These are phyloP conservation scores for Telmatherina bonti DNA, from an alignment of 2,797 vertebrate genomes.

Conservation along the genomic window DNA sequence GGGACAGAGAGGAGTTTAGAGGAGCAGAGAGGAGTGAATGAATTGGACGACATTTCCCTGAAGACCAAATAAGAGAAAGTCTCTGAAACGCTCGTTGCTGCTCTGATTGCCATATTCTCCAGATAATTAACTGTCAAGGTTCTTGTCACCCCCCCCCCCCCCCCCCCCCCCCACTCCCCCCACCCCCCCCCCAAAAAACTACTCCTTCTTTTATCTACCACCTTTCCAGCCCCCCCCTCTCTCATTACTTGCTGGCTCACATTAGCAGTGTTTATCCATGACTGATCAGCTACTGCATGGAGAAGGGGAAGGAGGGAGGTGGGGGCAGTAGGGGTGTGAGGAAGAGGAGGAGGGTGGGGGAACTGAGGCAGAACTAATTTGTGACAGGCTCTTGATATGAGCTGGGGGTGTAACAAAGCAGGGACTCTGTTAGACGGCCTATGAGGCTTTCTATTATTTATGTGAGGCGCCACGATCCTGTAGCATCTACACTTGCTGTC, in stretches of 20 bases:
- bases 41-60: constrained; percentile 58
- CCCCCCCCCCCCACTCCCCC: too few relatives aligned
- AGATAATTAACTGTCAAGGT: constrained; percentile 77
- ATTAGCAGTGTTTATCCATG: constrained; percentile 65
- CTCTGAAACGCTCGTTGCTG: constrained; percentile 68
- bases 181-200: too few relatives aligned
- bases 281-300: constrained; percentile 47
- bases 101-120: constrained; percentile 75
- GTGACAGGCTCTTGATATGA: constrained; percentile 66
- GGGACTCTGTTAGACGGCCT: constrained; percentile 21
- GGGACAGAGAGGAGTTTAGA: too few relatives aligned
- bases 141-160: constrained; percentile 24
- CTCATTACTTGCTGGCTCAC: constrained; percentile 59
- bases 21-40: constrained; percentile 53
- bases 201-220: constrained; percentile 6
- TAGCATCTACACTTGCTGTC: background rate
- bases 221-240: constrained; percentile 17
- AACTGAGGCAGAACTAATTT: constrained; percentile 68
- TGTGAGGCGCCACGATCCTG: background rate
- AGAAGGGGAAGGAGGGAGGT: constrained; percentile 36
- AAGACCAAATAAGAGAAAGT: constrained; percentile 67
- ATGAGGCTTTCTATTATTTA: background rate
- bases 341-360: constrained; percentile 35
- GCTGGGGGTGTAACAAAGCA: constrained; percentile 36
- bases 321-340: constrained; percentile 13